phyloP scores from a whole-genome alignment of 2,888 invertebrate genomes.

The Caenorhabditis uteleia region DNA sequence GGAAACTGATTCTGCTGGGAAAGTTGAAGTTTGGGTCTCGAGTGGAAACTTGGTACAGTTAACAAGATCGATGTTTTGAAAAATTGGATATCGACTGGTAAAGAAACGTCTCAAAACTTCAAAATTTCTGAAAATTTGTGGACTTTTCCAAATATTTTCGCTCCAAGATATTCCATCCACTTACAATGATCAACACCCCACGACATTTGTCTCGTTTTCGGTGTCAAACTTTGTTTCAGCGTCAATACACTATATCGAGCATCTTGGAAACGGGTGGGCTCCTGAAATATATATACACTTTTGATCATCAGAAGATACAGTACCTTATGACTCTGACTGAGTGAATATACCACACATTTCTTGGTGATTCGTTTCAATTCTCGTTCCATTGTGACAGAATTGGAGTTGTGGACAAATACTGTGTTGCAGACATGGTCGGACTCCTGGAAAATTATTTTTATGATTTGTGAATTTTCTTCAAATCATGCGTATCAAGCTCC shows the following conservation, averaged over 20 bases:
- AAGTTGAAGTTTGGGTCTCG: no score
- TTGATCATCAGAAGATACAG: neutral
- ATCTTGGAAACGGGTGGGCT: slow-evolving; percentile 19
- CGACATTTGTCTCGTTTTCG: slow-evolving; percentile 15
- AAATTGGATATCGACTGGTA: no score
- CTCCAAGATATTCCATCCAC: neutral
- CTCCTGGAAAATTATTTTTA: slow-evolving; percentile 18
- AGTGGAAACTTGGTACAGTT: no score
- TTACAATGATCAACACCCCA: slow-evolving; percentile 35
- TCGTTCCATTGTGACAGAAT: slow-evolving; percentile 17
- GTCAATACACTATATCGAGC: slow-evolving; percentile 30
- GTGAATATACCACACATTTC: slow-evolving; percentile 35
- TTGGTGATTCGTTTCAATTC: slow-evolving; percentile 19
- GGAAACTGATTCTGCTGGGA: no score
- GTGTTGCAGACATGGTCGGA: slow-evolving; percentile 25
- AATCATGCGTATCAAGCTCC: no score
- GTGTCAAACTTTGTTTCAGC: slow-evolving; percentile 16
- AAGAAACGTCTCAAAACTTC: neutral
- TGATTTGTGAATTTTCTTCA: neutral
- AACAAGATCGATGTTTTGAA: no score
- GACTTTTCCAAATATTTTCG: no score
- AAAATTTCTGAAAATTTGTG: no score
- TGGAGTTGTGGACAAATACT: slow-evolving; percentile 22
- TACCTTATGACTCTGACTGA: slow-evolving; percentile 20
- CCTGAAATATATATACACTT: slow-evolving; percentile 5